Base-by-base conservation (phyloP, 2,888 invertebrate species). In the Xylota sylvarum region DNA sequence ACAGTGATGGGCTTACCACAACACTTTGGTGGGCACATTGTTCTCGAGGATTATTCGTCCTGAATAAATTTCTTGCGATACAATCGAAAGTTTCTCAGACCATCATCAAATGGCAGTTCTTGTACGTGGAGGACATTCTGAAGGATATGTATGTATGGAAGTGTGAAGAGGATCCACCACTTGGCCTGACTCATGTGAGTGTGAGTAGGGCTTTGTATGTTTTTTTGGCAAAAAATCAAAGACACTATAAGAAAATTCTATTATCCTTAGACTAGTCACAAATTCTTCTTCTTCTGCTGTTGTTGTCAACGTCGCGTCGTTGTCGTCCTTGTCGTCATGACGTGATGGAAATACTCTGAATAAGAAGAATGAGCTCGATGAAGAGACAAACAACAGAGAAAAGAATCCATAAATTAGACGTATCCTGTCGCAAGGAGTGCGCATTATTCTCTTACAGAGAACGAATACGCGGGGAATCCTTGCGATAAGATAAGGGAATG, bases 361-460 rank as follows among this genome's bases (percentile, higher is more conserved):
- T 48, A 64, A 70, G 70, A 79, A 70, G 55, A 72, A 79, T 72
- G 37, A 56, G 23, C 32, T 37, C 52, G 43, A 40, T 52, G 40
- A 55, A 58, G 78, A 72, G 37, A 79, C 69, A 69, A 56, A 79
- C 72, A 76, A 48, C 52, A 35, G 37, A 70, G 64, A 64, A 70
- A 14, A 70, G 76, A 80, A 85, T 80, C 80, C 80, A 85, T 85
- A 85, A 85, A 85, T 85, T 76, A 80, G 74, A 80, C 58, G 70
- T 64, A 65, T 84, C 74, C 64, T 84, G 74, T 78, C 73, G 50
- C 69, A 35, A 23, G 55, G 80, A 65, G 69, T 37, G 72, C 48
- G 64, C 80, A 80, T 80, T 69, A 74, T 74, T 74, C 50, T 52
- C 46, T 35, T 27, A 19, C 43, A 46, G 7, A 56, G 37, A 19